Base-by-base conservation (phyloP, 2,888 invertebrate genomes). In the Mesorhabditis belari region DNA sequence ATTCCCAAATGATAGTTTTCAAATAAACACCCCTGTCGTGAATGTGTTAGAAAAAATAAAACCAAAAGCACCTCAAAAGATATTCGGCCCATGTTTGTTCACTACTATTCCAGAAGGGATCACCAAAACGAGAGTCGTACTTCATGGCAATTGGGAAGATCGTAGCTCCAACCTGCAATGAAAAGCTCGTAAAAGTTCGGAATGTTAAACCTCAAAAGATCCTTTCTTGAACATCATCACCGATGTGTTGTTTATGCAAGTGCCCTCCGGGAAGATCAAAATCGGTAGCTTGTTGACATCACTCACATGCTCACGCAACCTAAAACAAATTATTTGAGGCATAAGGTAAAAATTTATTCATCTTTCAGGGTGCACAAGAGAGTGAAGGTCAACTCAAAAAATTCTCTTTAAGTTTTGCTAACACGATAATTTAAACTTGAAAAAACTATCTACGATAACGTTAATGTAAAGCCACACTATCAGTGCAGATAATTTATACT, bases 201-300 rank as follows among this genome's bases (percentile, higher is more conserved):
- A 9, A 57, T 21, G 25, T 1, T 35, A 29, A 29, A 76, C 92
- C 86, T 98, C 98, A 82, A 98, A 98, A 82, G 94, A 94, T 6
- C 98, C 98, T 83, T 99, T 99, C 84, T 98, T 98, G 85, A 99
- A 99, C 85, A 96, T 95, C 98, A 99, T 98, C 5, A 99, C 96
- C 0, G 94, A 94, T 0, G 96, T 98, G 83, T 98, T 98, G 83
- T 99, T 99, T 78, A 98, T 98, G 83, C 98, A 99, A 0, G 98
- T 98, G 64, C 98, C 96, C 83, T 98, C 98, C 0, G 98, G 98
- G 83, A 98, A 98, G 77, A 98, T 96, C 28, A 98, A 85, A 81
- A 98, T 95, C 0, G 98, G 98, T 17, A 94, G 89, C 83, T 95
- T 96, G 74, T 88, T 87, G 1, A 89, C 88, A 80, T 94, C 90